Percentiles rank a stretch among this genome's conserved stretches.
Conservation (phyloP, 2,113 vertebrate genomes). For the Etia nguti region DNA sequence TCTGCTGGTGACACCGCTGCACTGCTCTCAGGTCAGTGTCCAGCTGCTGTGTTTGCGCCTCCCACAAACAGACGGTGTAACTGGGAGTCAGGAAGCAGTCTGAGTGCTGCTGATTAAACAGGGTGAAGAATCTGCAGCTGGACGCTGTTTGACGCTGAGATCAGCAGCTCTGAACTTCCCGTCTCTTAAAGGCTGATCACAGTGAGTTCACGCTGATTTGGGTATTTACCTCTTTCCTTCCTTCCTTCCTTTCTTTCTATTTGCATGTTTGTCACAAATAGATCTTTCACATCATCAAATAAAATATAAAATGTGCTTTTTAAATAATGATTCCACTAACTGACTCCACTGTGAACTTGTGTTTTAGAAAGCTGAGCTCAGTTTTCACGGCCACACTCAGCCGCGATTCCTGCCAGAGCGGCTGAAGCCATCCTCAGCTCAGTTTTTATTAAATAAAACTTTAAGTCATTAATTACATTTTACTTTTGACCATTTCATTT, state of each 20-base stretch:
- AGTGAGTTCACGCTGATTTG: not conserved
- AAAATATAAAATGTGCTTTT: not conserved
- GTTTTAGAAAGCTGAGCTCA: not conserved
- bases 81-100: not conserved
- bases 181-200: accelerated
- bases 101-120: not conserved
- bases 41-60: not conserved
- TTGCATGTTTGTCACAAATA: not conserved
- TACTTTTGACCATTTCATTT: not conserved
- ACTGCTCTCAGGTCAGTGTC: not conserved
- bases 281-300: not conserved
- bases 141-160: not conserved
- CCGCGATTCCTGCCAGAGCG: not conserved
- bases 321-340: not conserved
- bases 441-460: not conserved
- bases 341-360: not conserved
- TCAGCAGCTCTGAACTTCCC: not conserved
- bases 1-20: not conserved
- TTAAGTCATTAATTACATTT: not conserved
- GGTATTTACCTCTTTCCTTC: not conserved
- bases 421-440: not conserved
- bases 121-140: not conserved
- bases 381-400: not conserved
- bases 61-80: not conserved
- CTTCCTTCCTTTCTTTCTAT: not conserved